Conservation (phyloP, 2,888 invertebrate genomes). For the Pterobdella sp. region DNA sequence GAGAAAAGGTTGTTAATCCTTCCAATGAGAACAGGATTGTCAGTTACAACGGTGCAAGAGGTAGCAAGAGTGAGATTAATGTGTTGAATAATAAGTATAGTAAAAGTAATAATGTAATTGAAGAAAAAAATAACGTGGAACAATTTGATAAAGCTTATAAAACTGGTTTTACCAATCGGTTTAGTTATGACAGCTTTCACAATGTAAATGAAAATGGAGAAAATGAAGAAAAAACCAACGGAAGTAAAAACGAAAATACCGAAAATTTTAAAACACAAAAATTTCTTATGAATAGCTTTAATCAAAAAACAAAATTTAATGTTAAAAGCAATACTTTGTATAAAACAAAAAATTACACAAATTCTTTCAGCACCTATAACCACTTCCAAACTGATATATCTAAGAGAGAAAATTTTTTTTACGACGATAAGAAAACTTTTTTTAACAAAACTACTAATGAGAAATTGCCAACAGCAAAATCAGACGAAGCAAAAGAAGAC, state of each 20-base stretch:
- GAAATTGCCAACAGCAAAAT: neutral
- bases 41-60: neutral
- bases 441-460: neutral
- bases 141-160: neutral
- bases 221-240: too few relatives aligned
- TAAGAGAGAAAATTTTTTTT: too few relatives aligned
- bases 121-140: neutral
- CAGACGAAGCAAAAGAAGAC: neutral
- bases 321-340: too few relatives aligned
- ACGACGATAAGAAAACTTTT: too few relatives aligned
- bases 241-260: too few relatives aligned
- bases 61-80: neutral
- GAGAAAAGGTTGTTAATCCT: neutral
- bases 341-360: too few relatives aligned
- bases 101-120: neutral
- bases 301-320: too few relatives aligned
- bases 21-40: neutral
- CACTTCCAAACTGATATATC: too few relatives aligned
- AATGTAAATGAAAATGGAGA: neutral
- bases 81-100: neutral
- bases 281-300: too few relatives aligned
- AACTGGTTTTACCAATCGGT: neutral
- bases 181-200: neutral
- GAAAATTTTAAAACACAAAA: too few relatives aligned
- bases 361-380: too few relatives aligned